phyloP scores from a whole-genome alignment of 2,113 vertebrate genomes.

The Toxotes jaculatrix region DNA sequence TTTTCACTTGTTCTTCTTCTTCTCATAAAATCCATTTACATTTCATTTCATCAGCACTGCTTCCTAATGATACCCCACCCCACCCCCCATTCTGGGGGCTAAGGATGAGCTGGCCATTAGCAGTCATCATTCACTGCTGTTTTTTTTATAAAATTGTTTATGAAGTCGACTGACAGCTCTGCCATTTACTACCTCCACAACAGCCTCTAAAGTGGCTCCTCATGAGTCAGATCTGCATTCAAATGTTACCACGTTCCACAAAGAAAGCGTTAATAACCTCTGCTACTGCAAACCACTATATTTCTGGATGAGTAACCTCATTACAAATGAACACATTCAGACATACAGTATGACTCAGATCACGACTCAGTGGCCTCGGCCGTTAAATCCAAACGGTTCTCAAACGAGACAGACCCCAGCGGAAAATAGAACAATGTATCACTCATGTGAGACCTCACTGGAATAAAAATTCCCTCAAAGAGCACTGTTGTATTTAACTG shows the following conservation, averaged over 20 bases:
- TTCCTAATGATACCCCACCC: background rate
- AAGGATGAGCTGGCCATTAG: slow-evolving; percentile 2
- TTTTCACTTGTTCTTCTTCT: slow-evolving; percentile 38
- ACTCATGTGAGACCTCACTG: slow-evolving; percentile 4
- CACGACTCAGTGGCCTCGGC: slow-evolving; percentile 6
- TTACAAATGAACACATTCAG: slow-evolving; percentile 20
- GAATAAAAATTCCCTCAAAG: background rate
- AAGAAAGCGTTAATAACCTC: slow-evolving; percentile 13
- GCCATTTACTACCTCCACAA: slow-evolving; percentile 17
- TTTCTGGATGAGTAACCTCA: slow-evolving; percentile 47
- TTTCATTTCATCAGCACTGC: background rate
- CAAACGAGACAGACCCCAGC: background rate
- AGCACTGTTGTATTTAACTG: background rate
- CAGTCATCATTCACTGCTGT: background rate
- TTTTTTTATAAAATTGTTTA: background rate
- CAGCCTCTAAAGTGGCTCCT: slow-evolving; percentile 15
- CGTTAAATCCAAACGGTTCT: slow-evolving; percentile 1
- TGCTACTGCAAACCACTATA: background rate
- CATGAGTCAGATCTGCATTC: slow-evolving; percentile 23
- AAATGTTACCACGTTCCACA: slow-evolving; percentile 3
- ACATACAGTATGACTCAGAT: slow-evolving; percentile 48
- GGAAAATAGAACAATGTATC: background rate
- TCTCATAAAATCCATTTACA: background rate
- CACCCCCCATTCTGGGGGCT: background rate
- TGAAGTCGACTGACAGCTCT: slow-evolving; percentile 10